Conservation (phyloP, 2,888 invertebrate genomes). For the Liposcelis brunnea region DNA sequence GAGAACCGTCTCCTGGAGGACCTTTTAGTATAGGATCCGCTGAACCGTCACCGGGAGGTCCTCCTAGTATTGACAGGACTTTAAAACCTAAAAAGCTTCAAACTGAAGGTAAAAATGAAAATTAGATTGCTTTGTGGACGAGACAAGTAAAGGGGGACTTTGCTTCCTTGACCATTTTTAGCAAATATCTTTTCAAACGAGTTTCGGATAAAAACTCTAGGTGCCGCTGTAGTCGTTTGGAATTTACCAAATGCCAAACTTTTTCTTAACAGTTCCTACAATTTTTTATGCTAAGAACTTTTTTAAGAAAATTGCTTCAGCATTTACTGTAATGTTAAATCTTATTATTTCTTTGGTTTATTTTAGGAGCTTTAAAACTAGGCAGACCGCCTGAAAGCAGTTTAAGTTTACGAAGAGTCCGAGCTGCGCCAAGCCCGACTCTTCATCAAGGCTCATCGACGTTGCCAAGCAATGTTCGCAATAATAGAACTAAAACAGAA, state of each 20-base stretch:
- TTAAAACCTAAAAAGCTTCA: conserved; percentile 23
- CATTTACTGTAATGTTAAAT: too few relatives aligned
- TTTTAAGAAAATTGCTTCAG: too few relatives aligned
- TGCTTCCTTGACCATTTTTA: too few relatives aligned
- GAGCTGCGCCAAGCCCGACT: conserved; percentile 37
- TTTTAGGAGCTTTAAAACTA: conserved; percentile 24
- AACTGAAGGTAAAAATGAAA: conserved; percentile 23
- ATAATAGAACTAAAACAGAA: background rate
- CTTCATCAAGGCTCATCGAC: conserved; percentile 20
- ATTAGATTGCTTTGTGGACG: too few relatives aligned
- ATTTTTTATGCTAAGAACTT: too few relatives aligned
- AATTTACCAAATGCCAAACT: too few relatives aligned
- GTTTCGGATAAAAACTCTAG: too few relatives aligned
- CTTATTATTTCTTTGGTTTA: too few relatives aligned
- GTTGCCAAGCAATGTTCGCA: background rate
- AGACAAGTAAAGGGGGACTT: too few relatives aligned
- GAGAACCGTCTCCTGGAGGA: conserved; percentile 4
- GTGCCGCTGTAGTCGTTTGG: too few relatives aligned
- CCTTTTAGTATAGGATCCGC: conserved; percentile 22
- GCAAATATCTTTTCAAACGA: too few relatives aligned
- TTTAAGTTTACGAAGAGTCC: conserved; percentile 21
- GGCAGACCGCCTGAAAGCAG: conserved; percentile 21
- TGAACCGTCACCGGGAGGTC: conserved; percentile 13
- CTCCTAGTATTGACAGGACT: conserved; percentile 25
- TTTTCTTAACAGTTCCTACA: too few relatives aligned